phyloP scores from a whole-genome alignment of 2,113 vertebrate genomes.

The Pituophis catenifer region DNA sequence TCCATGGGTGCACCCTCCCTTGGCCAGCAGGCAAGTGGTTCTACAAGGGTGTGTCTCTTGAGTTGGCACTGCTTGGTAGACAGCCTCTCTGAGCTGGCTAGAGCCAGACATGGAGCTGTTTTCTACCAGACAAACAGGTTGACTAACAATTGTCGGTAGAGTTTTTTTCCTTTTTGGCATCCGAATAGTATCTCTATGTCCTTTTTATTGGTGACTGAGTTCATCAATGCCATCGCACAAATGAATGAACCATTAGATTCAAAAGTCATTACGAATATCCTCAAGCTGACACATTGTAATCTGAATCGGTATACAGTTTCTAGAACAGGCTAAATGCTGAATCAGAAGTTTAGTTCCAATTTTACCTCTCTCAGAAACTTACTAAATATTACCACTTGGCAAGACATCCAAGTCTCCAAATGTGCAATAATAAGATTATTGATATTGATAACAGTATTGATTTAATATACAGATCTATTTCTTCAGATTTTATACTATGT shows the following conservation, averaged over 20 bases:
- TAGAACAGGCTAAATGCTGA: not conserved
- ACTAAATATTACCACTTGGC: not conserved
- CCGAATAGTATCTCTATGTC: not conserved
- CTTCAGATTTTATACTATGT: not conserved
- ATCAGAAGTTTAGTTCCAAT: not conserved
- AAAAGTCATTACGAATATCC: not conserved
- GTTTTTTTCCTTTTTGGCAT: not conserved
- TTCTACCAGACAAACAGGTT: not conserved
- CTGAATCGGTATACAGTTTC: not conserved
- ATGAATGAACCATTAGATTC: not conserved
- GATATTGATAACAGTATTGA: not conserved
- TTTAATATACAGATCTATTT: not conserved
- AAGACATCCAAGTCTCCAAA: not conserved
- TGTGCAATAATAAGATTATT: not conserved
- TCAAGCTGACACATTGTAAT: not conserved
- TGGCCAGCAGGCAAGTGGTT: not conserved
- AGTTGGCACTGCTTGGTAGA: not conserved
- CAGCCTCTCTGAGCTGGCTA: not conserved
- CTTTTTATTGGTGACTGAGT: not conserved
- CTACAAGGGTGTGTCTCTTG: not conserved
- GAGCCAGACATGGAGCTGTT: not conserved
- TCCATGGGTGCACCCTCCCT: constrained; percentile 4
- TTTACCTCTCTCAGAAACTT: not conserved
- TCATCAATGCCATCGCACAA: not conserved
- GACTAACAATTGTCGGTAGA: not conserved